Evolutionary conservation across 2,888 invertebrate species (phyloP).

Genomic region (Camptogramma bilineatum): DNA sequence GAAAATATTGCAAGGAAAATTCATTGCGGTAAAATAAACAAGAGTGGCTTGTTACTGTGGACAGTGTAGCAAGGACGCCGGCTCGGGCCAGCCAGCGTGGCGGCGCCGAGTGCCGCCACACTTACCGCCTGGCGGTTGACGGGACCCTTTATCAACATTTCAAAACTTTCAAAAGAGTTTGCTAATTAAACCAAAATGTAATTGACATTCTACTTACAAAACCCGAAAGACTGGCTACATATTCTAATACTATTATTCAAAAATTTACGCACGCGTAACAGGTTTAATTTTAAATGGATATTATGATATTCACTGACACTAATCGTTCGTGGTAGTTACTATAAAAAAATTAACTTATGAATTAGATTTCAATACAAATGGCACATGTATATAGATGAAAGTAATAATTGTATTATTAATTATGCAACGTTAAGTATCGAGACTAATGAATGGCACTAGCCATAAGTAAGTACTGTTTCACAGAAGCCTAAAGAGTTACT

Average conservation of each 20-base stretch:
- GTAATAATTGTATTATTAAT: too few species aligned
- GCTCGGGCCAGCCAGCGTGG: slow-evolving; percentile 30
- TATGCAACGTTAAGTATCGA: too few species aligned
- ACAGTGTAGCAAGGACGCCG: slow-evolving; percentile 45
- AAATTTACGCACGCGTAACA: too few species aligned
- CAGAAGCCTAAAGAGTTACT: slow-evolving; percentile 27
- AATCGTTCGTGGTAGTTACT: too few species aligned
- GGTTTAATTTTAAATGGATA: too few species aligned
- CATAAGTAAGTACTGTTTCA: slow-evolving; percentile 4
- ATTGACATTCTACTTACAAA: background rate
- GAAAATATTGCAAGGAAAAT: slow-evolving; percentile 79
- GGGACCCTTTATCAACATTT: slow-evolving; percentile 5
- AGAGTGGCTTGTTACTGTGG: slow-evolving; percentile 74
- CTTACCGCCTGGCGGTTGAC: slow-evolving; percentile 8
- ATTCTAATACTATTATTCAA: background rate
- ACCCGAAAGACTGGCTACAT: background rate
- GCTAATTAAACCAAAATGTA: background rate
- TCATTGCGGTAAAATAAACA: slow-evolving; percentile 84
- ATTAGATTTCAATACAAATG: too few species aligned
- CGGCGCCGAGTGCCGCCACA: slow-evolving; percentile 30
- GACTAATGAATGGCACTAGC: background rate
- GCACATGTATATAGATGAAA: too few species aligned
- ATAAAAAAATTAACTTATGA: too few species aligned
- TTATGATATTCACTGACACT: too few species aligned
- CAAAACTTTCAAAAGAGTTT: background rate